Evolutionary conservation across 2,113 vertebrate species (phyloP), one percentile per base, ranked within the genome.

Genomic region (Hyperopisus bebe): DNA sequence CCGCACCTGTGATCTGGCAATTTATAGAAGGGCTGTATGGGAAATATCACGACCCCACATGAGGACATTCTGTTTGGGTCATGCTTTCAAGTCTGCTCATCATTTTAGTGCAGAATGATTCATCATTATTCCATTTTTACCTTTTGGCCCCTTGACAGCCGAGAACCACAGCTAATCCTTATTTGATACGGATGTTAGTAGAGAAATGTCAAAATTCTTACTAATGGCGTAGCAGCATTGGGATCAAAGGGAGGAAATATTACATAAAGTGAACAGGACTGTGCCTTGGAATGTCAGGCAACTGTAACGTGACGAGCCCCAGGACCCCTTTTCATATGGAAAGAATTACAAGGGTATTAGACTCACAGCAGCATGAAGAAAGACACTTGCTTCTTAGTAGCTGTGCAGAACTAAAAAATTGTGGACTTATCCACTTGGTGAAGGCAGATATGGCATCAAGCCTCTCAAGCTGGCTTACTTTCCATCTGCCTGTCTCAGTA

Each of bases 101-200:
- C 39, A 44, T 46, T 88, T 70, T 88, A 70, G 42, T 24, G 1
- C 24, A 15, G 87, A 44, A n/a, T 70, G 87, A 47, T 70, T 62
- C 62, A 46, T 88, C 87, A 88, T 27, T 66, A 70, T 88, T 70
- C 62, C 86, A 88, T 42, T 62, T 62, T 88, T 24, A 62, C 51
- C 86, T 58, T 62, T 62, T 62, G 44, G 58, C 44, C 58, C 39
- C 58, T 46, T 70, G 58, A 70, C 44, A 47, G 87, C 42, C 13
- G 19, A n/a, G 39, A 70, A 88, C 53, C 87, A 70, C 42, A 46
- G 55, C 58, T 88, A 42, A 88, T 88, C 55, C 55, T 44, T 47
- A 77, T 89, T 77, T 80, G 46, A 80, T 66, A 89, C 46, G 88
- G 44, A 80, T 50, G 31, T 70, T 89, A 47, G 66, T 70, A 46